Base-by-base conservation (phyloP, 2,113 vertebrate genomes). In the Buteo buteo region DNA sequence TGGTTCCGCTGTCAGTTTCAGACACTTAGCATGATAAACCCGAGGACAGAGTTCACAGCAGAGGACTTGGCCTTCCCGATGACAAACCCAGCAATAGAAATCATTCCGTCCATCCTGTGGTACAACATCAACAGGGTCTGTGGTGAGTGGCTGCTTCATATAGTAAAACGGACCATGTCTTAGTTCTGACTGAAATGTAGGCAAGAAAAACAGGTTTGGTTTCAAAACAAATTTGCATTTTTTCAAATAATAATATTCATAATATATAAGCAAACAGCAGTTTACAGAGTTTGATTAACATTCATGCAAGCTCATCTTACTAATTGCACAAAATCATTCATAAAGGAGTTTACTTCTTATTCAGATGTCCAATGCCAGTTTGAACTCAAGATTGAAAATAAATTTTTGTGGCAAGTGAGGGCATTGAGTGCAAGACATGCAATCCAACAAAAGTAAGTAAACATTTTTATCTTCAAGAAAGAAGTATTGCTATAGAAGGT, bases 91-190 rank as follows among this genome's bases (percentile, higher is more conserved):
- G 99, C 99, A 99, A 98, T 99, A 99, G 99, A 99, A 99, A 98
- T 99, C 99, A 88, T 99, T 99, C 98, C 99, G 99, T 98, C 99
- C 99, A 97, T 99, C 99, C 99, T 99, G 99, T 96, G 99, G 99
- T 99, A 99, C 99, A 99, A 99, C 99, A 99, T 99, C 99, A 99
- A 99, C 99, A 99, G 99, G 99, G 99, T 99, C 99, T 99, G 99
- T 99, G 99, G 99, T 99, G 99, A 99, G 99, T 99, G 99, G 99
- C 99, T 99, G 99, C 99, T 99, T 99, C 99, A 99, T 98, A 99
- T 99, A 99, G 99, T 99, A 99, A 99, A 99, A 99, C 99, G 99
- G 99, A 99, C 99, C 99, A 99, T 99, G 99, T 99, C 99, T 99
- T 99, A 99, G 99, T 97, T 99, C 99, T 99, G 99, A 99, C 99